Percentiles rank a stretch among this genome's conserved stretches.
These are phyloP conservation scores for Trichopoda pennipes DNA, from an alignment of 2,888 invertebrate species.

Conservation along the genomic window DNA sequence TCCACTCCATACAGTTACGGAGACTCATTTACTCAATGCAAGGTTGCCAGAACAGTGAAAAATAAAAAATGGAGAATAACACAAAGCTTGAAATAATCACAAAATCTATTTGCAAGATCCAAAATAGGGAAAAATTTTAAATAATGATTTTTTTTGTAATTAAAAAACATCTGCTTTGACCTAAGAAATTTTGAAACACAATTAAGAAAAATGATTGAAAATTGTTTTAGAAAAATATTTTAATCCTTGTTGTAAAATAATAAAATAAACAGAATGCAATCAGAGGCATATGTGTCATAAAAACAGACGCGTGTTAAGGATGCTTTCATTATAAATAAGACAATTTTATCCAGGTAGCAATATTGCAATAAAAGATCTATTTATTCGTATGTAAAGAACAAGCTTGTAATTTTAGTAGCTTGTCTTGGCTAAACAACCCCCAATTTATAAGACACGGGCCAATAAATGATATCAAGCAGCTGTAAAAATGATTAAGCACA, in stretches of 20 bases:
- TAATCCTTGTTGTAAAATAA: slow-evolving; percentile 46
- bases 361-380: neutral
- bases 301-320: slow-evolving; percentile 55
- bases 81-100: neutral
- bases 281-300: slow-evolving; percentile 24
- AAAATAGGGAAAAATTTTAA: neutral
- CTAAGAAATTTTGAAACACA: slow-evolving; percentile 2
- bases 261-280: slow-evolving; percentile 17
- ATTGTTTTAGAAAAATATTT: slow-evolving; percentile 1
- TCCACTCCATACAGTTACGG: neutral
- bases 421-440: slow-evolving; percentile 36
- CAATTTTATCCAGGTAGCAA: slow-evolving; percentile 48
- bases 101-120: slow-evolving; percentile 34
- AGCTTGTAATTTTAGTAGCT: slow-evolving; percentile 4
- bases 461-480: slow-evolving; percentile 47
- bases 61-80: neutral
- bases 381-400: slow-evolving; percentile 8
- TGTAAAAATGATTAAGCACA: slow-evolving; percentile 46
- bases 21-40: slow-evolving; percentile 14
- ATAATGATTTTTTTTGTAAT: neutral
- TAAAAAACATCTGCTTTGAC: slow-evolving; percentile 50
- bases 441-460: slow-evolving; percentile 54
- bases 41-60: slow-evolving; percentile 38
- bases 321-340: slow-evolving; percentile 3
- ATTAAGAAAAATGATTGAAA: slow-evolving; percentile 36